phyloP scores from a whole-genome alignment of 2,888 invertebrate species.

The Theretra japonica region DNA sequence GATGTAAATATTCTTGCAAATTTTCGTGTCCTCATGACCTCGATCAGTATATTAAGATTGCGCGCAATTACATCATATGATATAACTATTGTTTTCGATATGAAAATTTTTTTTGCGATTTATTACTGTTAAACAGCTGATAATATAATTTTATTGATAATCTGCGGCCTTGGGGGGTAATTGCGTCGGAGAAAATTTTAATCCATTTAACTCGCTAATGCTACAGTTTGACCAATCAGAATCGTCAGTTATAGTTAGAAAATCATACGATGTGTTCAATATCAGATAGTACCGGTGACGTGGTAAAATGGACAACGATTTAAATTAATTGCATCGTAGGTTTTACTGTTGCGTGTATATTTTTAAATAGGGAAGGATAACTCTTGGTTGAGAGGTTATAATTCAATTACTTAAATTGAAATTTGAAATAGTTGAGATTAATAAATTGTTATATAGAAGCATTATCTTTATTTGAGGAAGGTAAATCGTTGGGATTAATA shows the following conservation, averaged over 20 bases:
- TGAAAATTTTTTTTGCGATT: neutral
- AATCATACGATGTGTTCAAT: neutral
- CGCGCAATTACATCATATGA: neutral
- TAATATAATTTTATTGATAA: conserved; percentile 35
- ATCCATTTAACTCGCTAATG: conserved; percentile 16
- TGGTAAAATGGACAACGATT: no score
- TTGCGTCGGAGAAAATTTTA: conserved; percentile 16
- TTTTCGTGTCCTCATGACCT: neutral
- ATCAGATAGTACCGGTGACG: neutral
- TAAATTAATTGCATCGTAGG: no score
- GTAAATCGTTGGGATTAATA: no score
- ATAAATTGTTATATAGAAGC: no score
- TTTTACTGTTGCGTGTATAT: no score
- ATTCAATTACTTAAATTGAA: no score
- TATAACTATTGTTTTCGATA: conserved; percentile 1
- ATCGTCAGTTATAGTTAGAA: neutral
- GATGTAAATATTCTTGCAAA: neutral
- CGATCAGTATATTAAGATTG: neutral
- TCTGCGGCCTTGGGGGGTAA: conserved; percentile 41
- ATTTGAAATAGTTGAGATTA: no score
- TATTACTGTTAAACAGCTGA: neutral
- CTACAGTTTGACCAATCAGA: neutral
- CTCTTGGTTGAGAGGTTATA: no score
- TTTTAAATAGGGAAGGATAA: no score
- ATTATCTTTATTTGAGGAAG: no score